Base-by-base conservation (phyloP, 1,140 invertebrate genomes). In the Lasioglossum baleicum region DNA sequence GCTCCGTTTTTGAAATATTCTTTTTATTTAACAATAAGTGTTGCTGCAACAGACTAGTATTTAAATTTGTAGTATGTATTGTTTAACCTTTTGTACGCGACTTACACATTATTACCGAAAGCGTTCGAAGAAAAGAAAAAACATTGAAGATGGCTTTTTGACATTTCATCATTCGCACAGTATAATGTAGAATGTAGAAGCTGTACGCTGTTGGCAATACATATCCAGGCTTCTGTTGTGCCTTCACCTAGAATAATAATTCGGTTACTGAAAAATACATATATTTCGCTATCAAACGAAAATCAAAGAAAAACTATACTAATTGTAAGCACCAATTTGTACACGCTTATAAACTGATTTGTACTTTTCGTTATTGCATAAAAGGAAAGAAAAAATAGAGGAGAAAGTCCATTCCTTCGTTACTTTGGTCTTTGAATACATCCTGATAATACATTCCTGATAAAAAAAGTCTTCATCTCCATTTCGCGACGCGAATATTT, bases 171-270 rank as follows among this genome's bases (percentile, higher is more conserved):
- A 26, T 26, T 26, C 26, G 1, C 26, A 26, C 26, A 26, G 26
- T 26, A 26, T 26, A 26, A 26, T 26, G 26, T 26, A 26, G 26
- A 26, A 26, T 82, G 48, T 80, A 73, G 70, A 78, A 82, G 64
- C 17, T 80, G 72, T 79, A 68, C 31, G 65, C 69, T 76, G 64
- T 60, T 74, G 81, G 70, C 65, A 74, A 64, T 73, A 80, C 48
- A 64, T 80, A 69, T 74, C 44, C 76, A 80, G 77, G 58, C 76
- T 80, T 80, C 64, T 80, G 76, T 82, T 68, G 65, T 80, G 44
- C 26, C 53, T 56, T 26, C 64, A 56, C 65, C 6, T 65, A 56
- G 63, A 71, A 11, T 53, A 71, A 17, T 53, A 78, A 72, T 13
- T 76, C 20, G 10, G 2, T 56, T 65, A 72, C 60, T 42, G 7